These are phyloP conservation scores for Zaprionus obscuricornis DNA, from an alignment of 2,888 invertebrate genomes.

Conservation along the genomic window DNA sequence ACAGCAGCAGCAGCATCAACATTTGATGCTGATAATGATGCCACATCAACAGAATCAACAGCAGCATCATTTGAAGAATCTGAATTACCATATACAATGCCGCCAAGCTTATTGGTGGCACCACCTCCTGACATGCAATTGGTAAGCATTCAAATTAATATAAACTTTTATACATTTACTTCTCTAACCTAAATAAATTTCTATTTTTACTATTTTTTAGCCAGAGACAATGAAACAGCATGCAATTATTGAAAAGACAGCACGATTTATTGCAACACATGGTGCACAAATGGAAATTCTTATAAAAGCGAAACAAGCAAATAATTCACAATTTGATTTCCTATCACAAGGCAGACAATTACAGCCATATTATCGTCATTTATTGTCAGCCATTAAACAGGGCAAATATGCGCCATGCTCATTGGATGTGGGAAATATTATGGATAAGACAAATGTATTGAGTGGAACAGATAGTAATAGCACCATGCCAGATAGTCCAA, in stretches of 20 bases:
- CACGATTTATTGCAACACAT: conserved; percentile 93
- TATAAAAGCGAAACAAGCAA: conserved; percentile 97
- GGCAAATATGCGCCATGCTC: conserved; percentile 85
- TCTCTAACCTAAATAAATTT: background rate
- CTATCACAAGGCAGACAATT: conserved; percentile 92
- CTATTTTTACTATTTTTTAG: conserved; percentile 83
- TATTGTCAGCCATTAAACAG: conserved; percentile 88
- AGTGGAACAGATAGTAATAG: conserved; percentile 50
- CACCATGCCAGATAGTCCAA: conserved; percentile 18
- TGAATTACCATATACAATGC: conserved; percentile 90
- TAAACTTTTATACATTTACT: background rate
- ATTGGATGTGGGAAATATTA: conserved; percentile 13
- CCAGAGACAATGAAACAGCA: conserved; percentile 94
- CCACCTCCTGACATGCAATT: conserved; percentile 88
- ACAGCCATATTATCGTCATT: conserved; percentile 94
- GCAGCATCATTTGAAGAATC: conserved; percentile 86
- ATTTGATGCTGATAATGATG: no score
- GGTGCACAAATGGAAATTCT: conserved; percentile 99
- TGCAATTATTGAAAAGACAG: conserved; percentile 97
- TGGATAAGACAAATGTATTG: conserved; percentile 19
- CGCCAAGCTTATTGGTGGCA: conserved; percentile 89
- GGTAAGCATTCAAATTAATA: conserved; percentile 84
- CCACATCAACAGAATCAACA: conserved; percentile 39
- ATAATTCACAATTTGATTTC: conserved; percentile 97
- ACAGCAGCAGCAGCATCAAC: conserved; percentile 8